Evolutionary conservation across 92 coral and sea anemone species (phyloP).

Genomic region (Zoanthus sociatus): DNA sequence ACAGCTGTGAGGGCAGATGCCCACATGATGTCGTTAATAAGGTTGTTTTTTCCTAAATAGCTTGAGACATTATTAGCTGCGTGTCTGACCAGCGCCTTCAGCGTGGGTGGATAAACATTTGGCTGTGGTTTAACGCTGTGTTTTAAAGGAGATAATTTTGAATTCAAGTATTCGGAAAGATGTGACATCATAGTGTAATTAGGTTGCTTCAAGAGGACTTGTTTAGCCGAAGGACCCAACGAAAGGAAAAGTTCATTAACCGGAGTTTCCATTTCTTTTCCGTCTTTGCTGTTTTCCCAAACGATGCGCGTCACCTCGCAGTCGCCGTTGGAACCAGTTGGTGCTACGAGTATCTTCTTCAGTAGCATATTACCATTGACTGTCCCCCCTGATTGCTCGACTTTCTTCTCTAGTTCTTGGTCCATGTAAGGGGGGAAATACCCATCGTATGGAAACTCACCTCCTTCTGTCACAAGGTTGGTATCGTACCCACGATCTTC

Average conservation of each 20-base stretch:
- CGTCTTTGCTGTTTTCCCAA: neutral
- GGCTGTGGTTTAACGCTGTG: neutral
- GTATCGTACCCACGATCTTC: neutral
- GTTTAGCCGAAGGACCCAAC: neutral
- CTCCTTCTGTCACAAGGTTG: neutral
- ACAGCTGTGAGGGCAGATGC: neutral
- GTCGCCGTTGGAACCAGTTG: neutral
- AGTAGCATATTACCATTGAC: neutral
- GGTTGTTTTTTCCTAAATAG: neutral
- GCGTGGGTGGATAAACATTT: neutral
- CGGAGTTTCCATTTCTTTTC: neutral
- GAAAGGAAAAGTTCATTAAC: neutral
- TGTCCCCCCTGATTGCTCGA: neutral
- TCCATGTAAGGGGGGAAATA: slow-evolving; percentile 3
- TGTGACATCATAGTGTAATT: neutral
- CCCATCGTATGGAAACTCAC: neutral
- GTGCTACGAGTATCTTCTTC: neutral
- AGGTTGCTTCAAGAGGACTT: neutral
- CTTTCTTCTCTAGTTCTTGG: slow-evolving; percentile 1
- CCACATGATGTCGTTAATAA: neutral
- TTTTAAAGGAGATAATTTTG: neutral
- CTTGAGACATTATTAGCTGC: neutral
- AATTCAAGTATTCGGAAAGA: neutral
- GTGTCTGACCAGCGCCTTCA: neutral
- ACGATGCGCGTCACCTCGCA: slow-evolving; percentile 6